Conservation (phyloP, 2,113 vertebrate genomes). For the Falcunculus frontatus region DNA sequence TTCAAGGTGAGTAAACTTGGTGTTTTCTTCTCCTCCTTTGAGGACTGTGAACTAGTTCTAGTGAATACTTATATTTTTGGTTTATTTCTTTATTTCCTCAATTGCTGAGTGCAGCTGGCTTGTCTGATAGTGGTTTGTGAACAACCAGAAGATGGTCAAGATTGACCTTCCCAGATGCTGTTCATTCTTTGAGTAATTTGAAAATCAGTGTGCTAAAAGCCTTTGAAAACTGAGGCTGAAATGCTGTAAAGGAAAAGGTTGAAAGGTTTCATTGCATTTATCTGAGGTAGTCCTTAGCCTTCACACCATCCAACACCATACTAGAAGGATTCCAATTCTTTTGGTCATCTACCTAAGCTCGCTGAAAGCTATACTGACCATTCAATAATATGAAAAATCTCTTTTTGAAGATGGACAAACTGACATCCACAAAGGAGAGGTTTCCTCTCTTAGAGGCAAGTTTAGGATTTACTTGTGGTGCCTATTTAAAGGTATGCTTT, state of each 20-base stretch:
- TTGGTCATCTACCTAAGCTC: background rate
- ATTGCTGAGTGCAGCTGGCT: background rate
- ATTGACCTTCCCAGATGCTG: background rate
- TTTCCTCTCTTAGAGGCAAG: slow-evolving; percentile 18
- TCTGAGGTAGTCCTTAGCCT: background rate
- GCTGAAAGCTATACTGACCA: background rate
- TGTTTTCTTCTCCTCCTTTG: background rate
- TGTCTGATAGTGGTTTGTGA: background rate
- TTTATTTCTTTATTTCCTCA: background rate
- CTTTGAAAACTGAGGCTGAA: background rate
- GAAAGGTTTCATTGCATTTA: background rate
- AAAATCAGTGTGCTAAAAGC: background rate
- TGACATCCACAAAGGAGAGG: slow-evolving; percentile 10
- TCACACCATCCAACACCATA: fast-evolving
- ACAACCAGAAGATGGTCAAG: background rate
- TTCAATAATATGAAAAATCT: background rate
- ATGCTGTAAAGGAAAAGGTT: background rate
- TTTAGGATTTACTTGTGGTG: slow-evolving; percentile 5
- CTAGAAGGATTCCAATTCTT: background rate
- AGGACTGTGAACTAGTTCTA: background rate
- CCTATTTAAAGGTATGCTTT: slow-evolving; percentile 11
- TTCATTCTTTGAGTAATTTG: background rate
- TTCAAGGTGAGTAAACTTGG: background rate
- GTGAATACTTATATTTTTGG: background rate
- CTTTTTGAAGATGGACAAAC: slow-evolving; percentile 33